Percentiles rank a stretch among this genome's conserved stretches.
Conservation (phyloP, 2,888 invertebrate species). For the Toxonevra muliebris region DNA sequence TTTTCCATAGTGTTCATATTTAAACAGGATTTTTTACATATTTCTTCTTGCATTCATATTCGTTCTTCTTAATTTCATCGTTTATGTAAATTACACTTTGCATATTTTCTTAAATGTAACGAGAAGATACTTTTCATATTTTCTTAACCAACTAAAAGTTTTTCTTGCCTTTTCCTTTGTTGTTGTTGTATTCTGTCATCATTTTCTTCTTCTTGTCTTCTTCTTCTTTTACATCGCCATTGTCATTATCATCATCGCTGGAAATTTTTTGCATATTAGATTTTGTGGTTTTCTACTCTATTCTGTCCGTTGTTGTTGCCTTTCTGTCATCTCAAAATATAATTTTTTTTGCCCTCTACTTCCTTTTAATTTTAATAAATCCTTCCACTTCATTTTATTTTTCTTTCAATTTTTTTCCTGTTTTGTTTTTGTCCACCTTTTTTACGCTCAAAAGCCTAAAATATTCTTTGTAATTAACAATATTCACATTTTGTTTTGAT, state of each 20-base stretch:
- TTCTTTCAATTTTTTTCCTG: too few species aligned
- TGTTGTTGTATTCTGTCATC: not conserved
- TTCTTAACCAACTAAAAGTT: not conserved
- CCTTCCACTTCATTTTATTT: constrained; percentile 17
- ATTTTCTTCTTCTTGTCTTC: not conserved
- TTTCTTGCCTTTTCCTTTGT: not conserved
- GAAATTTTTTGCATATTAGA: not conserved
- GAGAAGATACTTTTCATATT: not conserved
- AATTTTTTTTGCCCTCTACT: too few species aligned
- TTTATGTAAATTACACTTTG: constrained; percentile 7
- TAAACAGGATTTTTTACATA: not conserved
- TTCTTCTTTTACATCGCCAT: not conserved
- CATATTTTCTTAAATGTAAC: constrained; percentile 12
- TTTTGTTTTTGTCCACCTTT: too few species aligned
- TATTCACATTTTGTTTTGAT: constrained; percentile 16
- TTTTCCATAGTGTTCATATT: constrained; percentile 28
- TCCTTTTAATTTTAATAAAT: constrained; percentile 22
- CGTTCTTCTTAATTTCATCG: constrained; percentile 11
- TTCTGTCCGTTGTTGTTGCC: not conserved
- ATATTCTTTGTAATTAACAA: constrained; percentile 29
- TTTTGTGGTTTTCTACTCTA: not conserved
- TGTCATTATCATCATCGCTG: constrained; percentile 5
- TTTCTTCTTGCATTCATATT: constrained; percentile 12
- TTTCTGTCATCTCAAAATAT: not conserved
- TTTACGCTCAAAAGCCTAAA: not conserved